Conservation (phyloP, 2,888 invertebrate genomes). For the Apodemia zela region DNA sequence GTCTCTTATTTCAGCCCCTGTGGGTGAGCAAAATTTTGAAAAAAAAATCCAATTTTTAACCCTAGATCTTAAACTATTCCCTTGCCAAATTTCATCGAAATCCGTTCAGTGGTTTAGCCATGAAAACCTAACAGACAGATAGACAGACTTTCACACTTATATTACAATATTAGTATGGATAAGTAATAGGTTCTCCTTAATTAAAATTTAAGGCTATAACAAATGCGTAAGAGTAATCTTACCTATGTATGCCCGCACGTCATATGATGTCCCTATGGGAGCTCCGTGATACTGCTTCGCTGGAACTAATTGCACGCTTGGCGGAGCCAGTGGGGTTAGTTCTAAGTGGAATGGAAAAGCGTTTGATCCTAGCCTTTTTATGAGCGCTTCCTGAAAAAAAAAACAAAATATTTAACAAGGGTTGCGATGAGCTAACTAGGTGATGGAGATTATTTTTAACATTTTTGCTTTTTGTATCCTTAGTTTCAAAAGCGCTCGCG, state of each 20-base stretch:
- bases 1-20: no score
- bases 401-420: background rate
- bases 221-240: conserved; percentile 53
- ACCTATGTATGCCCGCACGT: conserved; percentile 93
- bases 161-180: no score
- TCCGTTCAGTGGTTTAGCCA: no score
- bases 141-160: no score
- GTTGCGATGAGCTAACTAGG: background rate
- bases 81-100: no score
- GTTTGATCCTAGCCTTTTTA: conserved; percentile 88
- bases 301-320: conserved; percentile 93
- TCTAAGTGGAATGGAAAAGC: conserved; percentile 91
- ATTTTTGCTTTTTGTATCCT: background rate
- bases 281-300: conserved; percentile 95
- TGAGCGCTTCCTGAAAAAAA: conserved; percentile 85
- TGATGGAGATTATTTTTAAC: background rate
- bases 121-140: no score
- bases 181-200: background rate
- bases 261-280: conserved; percentile 95
- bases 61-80: no score
- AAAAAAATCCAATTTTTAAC: no score
- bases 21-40: no score
- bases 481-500: no score
- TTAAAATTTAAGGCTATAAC: conserved; percentile 1
- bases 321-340: conserved; percentile 91